Evolutionary conservation across 2,797 vertebrate genomes (phyloP), one percentile per base, ranked within the genome.

Genomic region (Hoplostethus mediterraneus): DNA sequence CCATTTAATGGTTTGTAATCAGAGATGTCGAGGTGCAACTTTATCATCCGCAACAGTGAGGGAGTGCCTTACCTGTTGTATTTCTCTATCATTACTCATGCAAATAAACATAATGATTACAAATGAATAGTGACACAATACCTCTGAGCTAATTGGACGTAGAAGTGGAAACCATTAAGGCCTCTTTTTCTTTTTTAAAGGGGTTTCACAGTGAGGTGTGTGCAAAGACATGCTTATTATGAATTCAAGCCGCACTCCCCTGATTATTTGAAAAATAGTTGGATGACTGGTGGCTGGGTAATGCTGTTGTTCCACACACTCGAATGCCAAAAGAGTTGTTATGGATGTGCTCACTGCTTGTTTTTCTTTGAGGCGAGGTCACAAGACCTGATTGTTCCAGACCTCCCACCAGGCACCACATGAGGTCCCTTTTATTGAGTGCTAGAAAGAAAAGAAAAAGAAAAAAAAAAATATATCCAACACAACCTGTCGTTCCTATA

Each of bases 1-100:
- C 79, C 75, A 63, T 86, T 87, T 88, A 92, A 92, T 87, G 74
- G 84, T 85, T 87, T 80, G 82, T 86, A 91, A 91, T 90, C 82
- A 90, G 81, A 86, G 76, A 86, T 64, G 79, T 75, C 47, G 52
- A 57, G 85, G 67, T 48, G 79, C 86, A 87, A 74, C 83, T 91
- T 89, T 61, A 91, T 90, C 85, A 92, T 84, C 77, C 28, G 17
- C 75, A 76, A 69, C 78, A 65, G 67, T 63, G 66, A 85, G 36
- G 58, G 66, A 85, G 76, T 53, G 47, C 40, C 71, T 91, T 83
- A 91, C 87, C 90, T 91, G 88, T 83, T 90, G 67, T 83, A 79
- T 72, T 79, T 63, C 52, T 45, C 57, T 67, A 67, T 86, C 81
- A 85, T 93, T 85, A 86, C 55, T 77, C 83, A 88, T 87, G 79